phyloP scores from a whole-genome alignment of 2,113 vertebrate species.

The Lagenorhynchus albirostris region DNA sequence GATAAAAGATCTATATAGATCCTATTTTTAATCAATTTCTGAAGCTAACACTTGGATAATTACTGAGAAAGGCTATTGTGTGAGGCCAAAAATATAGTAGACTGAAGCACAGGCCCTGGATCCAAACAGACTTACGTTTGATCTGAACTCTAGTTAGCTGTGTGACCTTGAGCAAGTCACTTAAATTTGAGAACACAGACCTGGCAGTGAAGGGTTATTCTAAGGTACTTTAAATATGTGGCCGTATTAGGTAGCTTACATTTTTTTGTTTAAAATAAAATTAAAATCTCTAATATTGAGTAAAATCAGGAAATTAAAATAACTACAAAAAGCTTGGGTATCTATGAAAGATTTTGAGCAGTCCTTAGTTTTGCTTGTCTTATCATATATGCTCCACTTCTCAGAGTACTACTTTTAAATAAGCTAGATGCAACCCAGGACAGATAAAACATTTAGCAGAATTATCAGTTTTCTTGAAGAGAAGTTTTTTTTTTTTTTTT shows the following conservation, averaged over 20 bases:
- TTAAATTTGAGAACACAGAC: not conserved
- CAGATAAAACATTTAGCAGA: not conserved
- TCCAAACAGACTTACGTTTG: not conserved
- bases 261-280: not conserved
- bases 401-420: not conserved
- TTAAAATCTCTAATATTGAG: not conserved
- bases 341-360: not conserved
- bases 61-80: not conserved
- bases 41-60: slow-evolving; percentile 25
- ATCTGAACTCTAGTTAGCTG: not conserved
- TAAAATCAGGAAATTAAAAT: slow-evolving; percentile 33
- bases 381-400: slow-evolving; percentile 11
- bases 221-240: not conserved
- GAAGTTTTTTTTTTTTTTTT: no score
- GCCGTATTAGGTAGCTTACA: not conserved
- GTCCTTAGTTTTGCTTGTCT: not conserved
- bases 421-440: not conserved
- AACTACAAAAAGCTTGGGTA: not conserved
- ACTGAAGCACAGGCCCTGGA: not conserved
- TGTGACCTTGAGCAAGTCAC: slow-evolving; percentile 22
- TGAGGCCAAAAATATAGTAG: not conserved
- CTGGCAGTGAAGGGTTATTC: not conserved
- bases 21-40: slow-evolving; percentile 20
- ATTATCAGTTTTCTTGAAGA: not conserved
- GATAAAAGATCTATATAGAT: not conserved